A percentile compares a stretch with the other conserved stretches of the same genome.
phyloP scores from a whole-genome alignment of 2,113 vertebrate genomes.

The Phylloscopus whistleri region DNA sequence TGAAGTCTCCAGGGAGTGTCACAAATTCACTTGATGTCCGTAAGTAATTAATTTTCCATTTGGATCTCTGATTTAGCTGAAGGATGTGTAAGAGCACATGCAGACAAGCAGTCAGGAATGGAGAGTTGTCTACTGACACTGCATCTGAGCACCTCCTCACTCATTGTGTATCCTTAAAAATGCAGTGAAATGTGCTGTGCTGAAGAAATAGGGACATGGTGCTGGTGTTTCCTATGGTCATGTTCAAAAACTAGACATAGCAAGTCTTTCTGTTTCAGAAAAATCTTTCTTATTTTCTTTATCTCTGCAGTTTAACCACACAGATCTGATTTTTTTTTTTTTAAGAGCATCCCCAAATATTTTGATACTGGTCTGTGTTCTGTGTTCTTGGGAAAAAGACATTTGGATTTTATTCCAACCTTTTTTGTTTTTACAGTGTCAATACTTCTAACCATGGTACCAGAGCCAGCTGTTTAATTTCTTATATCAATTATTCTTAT shows the following conservation, averaged over 20 bases:
- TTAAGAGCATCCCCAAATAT: background rate
- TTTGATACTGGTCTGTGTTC: background rate
- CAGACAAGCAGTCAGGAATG: background rate
- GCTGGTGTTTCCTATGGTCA: background rate
- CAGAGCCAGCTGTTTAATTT: background rate
- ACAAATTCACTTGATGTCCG: slow-evolving; percentile 51
- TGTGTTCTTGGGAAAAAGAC: background rate
- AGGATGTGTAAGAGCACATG: background rate
- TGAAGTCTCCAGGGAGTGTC: slow-evolving; percentile 38
- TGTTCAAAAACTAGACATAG: background rate
- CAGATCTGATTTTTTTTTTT: background rate
- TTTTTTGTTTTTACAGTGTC: background rate
- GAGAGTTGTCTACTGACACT: background rate
- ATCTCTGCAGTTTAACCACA: background rate
- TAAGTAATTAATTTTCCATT: slow-evolving; percentile 41
- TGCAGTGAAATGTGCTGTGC: background rate
- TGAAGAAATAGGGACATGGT: background rate
- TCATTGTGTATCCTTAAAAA: background rate
- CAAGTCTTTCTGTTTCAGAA: background rate
- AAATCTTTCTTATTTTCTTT: background rate
- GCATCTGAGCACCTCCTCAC: background rate
- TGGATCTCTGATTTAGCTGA: slow-evolving; percentile 18
- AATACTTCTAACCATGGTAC: background rate
- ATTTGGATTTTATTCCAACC: background rate
- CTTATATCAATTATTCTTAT: background rate